Evolutionary conservation across 1,140 invertebrate species (phyloP), one percentile per base, ranked within the genome.

Genomic region (Notospermus geniculatus): DNA sequence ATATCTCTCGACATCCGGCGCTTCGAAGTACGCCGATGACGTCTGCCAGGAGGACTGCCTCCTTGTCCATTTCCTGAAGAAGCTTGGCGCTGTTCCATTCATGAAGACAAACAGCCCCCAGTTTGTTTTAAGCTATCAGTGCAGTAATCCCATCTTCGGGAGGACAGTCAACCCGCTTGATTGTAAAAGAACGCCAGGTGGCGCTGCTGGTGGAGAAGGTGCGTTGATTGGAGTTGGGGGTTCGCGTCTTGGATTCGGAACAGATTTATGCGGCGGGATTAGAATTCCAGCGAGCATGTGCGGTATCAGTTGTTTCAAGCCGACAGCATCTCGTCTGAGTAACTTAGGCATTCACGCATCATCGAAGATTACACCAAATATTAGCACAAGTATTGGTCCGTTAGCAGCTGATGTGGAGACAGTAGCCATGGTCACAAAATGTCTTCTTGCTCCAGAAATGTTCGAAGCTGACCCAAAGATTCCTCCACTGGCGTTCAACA

Each of bases 141-240:
- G 77, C 67, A 60, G 64, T n/a, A 83, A 83, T 64, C 80, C 82
- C 1, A 72, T 83, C 15, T 83, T 70, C 65, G 82, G 82, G 11
- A 57, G 54, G 2, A 82, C 81, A 1, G 23, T 54, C 4, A 78
- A 83, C 66, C 75, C 72, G 9, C 54, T 59, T 43, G 68, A 78
- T 57, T 23, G 57, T 19, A 59, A 61, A 1, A 65, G 79, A 11
- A 61, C 65, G 1, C 68, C 67, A 22, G 80, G 74, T 43, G 80
- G 76, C 5, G 76, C 76, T n/a, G 70, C 68, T 23, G 63, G 64
- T 7, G 67, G 52, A 39, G 77, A 81, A 63, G 74, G 71, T 15
- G 70, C 70, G 41, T 65, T 80, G n/a, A 54, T 77, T 22, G 66
- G 72, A 2, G 63, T 65, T 17, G 69, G 71, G 22, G 77, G 79